Evolutionary conservation across 2,797 vertebrate species (phyloP).

Genomic region (Triplophysa bombifrons): DNA sequence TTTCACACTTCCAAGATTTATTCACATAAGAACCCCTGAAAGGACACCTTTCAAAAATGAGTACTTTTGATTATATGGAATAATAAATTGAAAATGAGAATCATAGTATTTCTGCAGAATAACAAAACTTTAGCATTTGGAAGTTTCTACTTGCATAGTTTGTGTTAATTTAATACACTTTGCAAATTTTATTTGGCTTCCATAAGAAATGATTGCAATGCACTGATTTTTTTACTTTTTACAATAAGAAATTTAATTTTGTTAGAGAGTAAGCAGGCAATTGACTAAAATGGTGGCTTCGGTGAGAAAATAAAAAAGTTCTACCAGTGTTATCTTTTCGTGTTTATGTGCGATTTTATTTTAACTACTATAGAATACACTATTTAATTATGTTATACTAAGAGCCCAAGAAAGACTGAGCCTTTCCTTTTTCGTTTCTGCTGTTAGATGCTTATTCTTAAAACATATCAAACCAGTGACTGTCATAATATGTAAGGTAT

Average conservation of each 20-base stretch:
- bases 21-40: too few relatives aligned
- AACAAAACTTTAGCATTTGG: neutral
- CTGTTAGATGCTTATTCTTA: too few relatives aligned
- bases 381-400: neutral
- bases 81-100: neutral
- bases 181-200: neutral
- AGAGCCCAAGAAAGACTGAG: too few relatives aligned
- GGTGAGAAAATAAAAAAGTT: slow-evolving; percentile 52
- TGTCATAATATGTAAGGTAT: too few relatives aligned
- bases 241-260: slow-evolving; percentile 13
- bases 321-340: slow-evolving; percentile 4
- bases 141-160: neutral
- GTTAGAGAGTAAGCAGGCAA: slow-evolving; percentile 9
- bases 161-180: neutral
- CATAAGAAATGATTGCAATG: slow-evolving; percentile 14
- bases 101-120: neutral
- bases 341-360: neutral
- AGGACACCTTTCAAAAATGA: neutral
- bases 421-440: too few relatives aligned
- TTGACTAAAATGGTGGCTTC: slow-evolving; percentile 28
- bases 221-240: slow-evolving; percentile 35
- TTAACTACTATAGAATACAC: neutral
- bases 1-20: too few relatives aligned
- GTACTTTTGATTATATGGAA: neutral
- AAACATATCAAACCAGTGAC: too few relatives aligned